Evolutionary conservation across 1,140 invertebrate species (phyloP), one percentile per base, ranked within the genome.

Genomic region (Drosophila repleta): DNA sequence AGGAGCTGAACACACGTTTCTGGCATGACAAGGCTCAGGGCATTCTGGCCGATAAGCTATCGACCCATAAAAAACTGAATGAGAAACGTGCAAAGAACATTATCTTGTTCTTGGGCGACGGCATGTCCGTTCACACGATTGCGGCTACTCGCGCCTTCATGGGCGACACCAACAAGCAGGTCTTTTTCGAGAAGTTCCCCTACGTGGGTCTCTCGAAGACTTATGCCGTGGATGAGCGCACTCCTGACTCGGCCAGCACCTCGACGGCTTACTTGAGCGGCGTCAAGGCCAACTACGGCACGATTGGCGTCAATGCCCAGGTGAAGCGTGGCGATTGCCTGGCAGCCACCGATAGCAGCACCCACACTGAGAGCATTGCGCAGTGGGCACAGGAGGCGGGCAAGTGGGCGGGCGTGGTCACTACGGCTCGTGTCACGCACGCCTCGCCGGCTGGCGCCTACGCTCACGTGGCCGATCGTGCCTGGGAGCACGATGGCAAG

Each of bases 261-360:
- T 91, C 93, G 3, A 98, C 97, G 0, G 96, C 97, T 0, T 96
- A 96, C 74, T 91, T 98, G n/a, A 93, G 93, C 29, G 97, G 97
- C 1, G 95, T 97, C 0, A 98, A 98, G 91, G 94, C 93, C 0
- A 97, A 97, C 85, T 93, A 93, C 29, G 95, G 94, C 43, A 96
- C 95, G 0, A 88, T 97, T 10, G 97, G 97, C 0, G 93, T 98
- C 3, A 94, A 94, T 71, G 94, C 93, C 0, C 90, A 93, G 7
- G 95, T 95, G 3, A 92, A 92, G 10, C 91, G 93, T 4, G 82
- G 91, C 1, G 93, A 95, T 76, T 95, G 96, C 55, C 70, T 55
- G 17, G 55, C 74, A 3, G 76, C 49, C 5, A 69, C 58, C 0
- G 62, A 90, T 46, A 35, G 11, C 0, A 94, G 93, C 0, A 96